Conservation (phyloP, 2,113 vertebrate genomes). For the Pandion haliaetus region DNA sequence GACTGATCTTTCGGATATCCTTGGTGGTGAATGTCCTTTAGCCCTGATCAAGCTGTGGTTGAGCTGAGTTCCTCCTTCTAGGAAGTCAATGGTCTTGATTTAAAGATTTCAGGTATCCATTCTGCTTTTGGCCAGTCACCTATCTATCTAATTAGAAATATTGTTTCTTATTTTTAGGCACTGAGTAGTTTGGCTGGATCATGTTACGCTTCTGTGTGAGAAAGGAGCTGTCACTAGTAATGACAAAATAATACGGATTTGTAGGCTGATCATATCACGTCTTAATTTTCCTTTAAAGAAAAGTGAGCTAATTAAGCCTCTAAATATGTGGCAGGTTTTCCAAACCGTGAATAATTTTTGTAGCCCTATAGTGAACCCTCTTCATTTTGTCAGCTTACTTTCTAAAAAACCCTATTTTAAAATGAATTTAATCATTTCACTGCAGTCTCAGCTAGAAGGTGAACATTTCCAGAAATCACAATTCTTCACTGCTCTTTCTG, state of each 20-base stretch:
- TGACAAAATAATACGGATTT: background rate
- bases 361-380: background rate
- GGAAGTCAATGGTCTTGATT: background rate
- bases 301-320: background rate
- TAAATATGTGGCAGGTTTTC: background rate
- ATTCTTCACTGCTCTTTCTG: background rate
- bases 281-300: slow-evolving; percentile 2
- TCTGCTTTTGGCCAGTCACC: background rate
- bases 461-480: background rate
- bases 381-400: background rate
- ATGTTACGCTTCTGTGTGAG: background rate
- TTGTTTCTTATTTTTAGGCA: background rate
- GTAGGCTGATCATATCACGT: background rate
- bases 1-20: background rate
- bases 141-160: background rate
- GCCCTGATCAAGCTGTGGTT: background rate
- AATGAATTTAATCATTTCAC: background rate
- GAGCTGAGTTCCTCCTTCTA: background rate
- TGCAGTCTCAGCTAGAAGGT: background rate
- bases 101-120: background rate
- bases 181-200: background rate
- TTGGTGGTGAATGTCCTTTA: background rate
- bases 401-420: background rate
- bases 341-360: background rate
- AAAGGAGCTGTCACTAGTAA: background rate